phyloP scores from a whole-genome alignment of 1,140 invertebrate species.

The Lucilia sericata region DNA sequence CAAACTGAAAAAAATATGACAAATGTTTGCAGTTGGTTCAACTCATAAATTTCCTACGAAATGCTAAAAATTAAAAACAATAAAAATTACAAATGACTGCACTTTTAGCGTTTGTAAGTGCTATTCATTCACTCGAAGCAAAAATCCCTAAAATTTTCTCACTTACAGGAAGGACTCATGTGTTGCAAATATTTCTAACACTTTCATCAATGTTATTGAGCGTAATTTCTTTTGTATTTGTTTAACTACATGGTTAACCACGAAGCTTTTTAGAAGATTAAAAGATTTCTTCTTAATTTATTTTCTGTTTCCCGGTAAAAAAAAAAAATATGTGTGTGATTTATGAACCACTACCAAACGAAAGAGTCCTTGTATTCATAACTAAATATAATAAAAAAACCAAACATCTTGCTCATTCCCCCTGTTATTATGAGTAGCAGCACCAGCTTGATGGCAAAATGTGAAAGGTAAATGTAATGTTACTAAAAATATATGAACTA shows the following conservation, averaged over 20 bases:
- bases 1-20: not conserved
- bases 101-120: not conserved
- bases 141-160: not conserved
- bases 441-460: not conserved
- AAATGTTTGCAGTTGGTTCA: not conserved
- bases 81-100: conserved; percentile 1
- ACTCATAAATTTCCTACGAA: not conserved
- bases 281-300: conserved; percentile 28
- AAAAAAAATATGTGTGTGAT: not conserved
- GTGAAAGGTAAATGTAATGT: not conserved
- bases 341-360: conserved; percentile 3
- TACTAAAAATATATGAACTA: conserved; percentile 4
- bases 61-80: not conserved
- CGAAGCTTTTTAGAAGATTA: conserved; percentile 49
- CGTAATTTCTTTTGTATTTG: conserved; percentile 24
- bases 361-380: not conserved
- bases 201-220: conserved; percentile 41
- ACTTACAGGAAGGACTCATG: conserved; percentile 30
- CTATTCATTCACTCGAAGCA: not conserved
- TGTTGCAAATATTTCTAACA: not conserved
- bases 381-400: not conserved
- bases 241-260: not conserved
- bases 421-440: not conserved
- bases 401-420: not conserved
- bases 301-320: not conserved